These are phyloP conservation scores for Chaunax sp. DNA, from an alignment of 2,797 vertebrate species.

Conservation along the genomic window DNA sequence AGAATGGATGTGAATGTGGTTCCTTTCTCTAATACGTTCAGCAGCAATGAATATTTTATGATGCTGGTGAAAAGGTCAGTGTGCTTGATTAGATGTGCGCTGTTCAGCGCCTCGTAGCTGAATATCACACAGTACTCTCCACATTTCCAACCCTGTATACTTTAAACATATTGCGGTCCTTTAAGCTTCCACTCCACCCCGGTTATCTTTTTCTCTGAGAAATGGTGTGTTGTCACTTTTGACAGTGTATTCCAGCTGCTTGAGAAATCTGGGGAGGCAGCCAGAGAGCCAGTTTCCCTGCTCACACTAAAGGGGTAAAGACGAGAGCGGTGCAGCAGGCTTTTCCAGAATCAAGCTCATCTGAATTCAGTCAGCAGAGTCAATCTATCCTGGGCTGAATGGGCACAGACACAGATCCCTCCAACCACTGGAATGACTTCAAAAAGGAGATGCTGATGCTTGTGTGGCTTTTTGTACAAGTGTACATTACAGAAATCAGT, in stretches of 20 bases:
- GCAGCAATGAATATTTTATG: constrained; percentile 78
- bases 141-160: constrained; percentile 11
- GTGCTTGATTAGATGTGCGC: constrained; percentile 53
- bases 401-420: constrained; percentile 70
- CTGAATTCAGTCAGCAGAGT: constrained; percentile 79
- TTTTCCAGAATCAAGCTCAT: constrained; percentile 70
- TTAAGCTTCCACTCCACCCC: constrained; percentile 30
- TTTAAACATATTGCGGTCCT: constrained; percentile 10
- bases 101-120: constrained; percentile 33
- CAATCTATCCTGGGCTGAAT: constrained; percentile 77
- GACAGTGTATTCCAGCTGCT: constrained; percentile 32
- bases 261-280: constrained; percentile 39
- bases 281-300: constrained; percentile 15
- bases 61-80: constrained; percentile 72
- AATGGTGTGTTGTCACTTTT: constrained; percentile 40
- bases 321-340: constrained; percentile 22
- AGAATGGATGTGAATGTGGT: constrained; percentile 51
- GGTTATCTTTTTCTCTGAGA: constrained; percentile 41
- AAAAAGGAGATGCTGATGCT: constrained; percentile 59
- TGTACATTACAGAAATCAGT: constrained; percentile 53
- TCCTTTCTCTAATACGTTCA: constrained; percentile 57
- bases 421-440: constrained; percentile 71
- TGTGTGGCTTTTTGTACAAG: constrained; percentile 49
- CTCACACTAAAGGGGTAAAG: constrained; percentile 15
- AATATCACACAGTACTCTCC: constrained; percentile 34